Base-by-base conservation (phyloP, 2,888 invertebrate genomes). In the Heliconius cydno region DNA sequence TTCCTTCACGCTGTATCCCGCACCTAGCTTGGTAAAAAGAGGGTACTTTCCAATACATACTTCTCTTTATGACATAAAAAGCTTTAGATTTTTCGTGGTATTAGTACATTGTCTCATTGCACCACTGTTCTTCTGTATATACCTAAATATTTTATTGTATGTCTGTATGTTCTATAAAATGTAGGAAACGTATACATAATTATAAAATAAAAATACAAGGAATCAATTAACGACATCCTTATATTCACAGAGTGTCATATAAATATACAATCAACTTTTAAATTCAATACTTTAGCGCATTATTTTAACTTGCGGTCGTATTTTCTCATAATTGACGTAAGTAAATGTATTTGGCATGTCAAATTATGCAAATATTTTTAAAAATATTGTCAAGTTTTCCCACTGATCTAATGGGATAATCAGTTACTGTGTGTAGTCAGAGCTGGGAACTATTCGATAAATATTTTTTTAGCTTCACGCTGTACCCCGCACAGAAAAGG, bases 321-420 rank as follows among this genome's bases (percentile, higher is more conserved):
- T 73, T 73, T 73, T 73, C 57, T 60, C n/a, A n/a, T 73, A 73
- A 60, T 73, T 60, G 73, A 60, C 34, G 5, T 57, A 57, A 12
- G 70, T 25, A 28, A 41, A 41, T 46, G 13, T 65, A 28, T 41
- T 2, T 60, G 7, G 60, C 3, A 60, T 60, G n/a, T n/a, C n/a
- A 60, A 60, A n/a, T n/a, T 60, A 60, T 60, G 19, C 19, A 19
- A 52, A 19, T 60, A 34, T 7, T 12, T 22, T 70, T 46, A 25
- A 7, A 68, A 22, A 60, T 38, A 34, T 60, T 34, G 22, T 34
- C 3, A 13, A 34, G 30, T 19, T 73, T 52, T 25, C n/a, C 3
- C 3, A 60, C 4, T 10, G 60, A 60, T 10, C n/a, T 60, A 60
- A n/a, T 60, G n/a, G 10, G 3, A 60, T 10, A 10, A 60, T n/a